Evolutionary conservation across 2,888 invertebrate genomes (phyloP).

Genomic region (Sarcophaga caerulescens): DNA sequence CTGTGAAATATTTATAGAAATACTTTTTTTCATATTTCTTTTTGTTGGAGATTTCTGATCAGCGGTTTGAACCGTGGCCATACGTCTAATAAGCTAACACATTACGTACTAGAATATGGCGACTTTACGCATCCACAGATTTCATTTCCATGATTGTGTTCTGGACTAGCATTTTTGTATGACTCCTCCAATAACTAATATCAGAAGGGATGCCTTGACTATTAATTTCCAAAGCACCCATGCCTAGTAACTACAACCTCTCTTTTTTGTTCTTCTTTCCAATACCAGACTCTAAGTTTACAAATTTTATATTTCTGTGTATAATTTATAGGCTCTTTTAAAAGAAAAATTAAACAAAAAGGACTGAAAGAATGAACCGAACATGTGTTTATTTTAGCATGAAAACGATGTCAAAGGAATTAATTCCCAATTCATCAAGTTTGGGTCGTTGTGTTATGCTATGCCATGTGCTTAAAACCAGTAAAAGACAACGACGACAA

Average conservation of each 20-base stretch:
- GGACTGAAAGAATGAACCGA: not conserved
- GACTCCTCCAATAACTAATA: too few relatives aligned
- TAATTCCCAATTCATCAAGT: slow-evolving; percentile 81
- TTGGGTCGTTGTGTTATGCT: slow-evolving; percentile 73
- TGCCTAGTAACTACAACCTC: not conserved
- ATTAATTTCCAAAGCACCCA: not conserved
- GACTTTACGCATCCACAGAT: too few relatives aligned
- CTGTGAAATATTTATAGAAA: too few relatives aligned
- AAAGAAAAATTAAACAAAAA: slow-evolving; percentile 1
- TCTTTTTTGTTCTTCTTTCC: not conserved
- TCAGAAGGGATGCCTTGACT: not conserved
- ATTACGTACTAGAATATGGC: too few relatives aligned
- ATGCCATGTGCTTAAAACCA: slow-evolving; percentile 57
- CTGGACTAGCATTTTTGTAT: too few relatives aligned
- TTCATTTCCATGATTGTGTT: too few relatives aligned
- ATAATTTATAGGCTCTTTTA: slow-evolving; percentile 55
- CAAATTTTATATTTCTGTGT: slow-evolving; percentile 22
- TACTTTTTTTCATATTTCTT: too few relatives aligned
- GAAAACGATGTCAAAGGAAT: slow-evolving; percentile 79
- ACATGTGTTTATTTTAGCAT: slow-evolving; percentile 70
- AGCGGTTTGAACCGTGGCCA: too few relatives aligned
- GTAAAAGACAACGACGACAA: slow-evolving; percentile 1
- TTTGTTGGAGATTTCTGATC: too few relatives aligned
- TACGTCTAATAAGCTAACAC: too few relatives aligned
- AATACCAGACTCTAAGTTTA: not conserved